Evolutionary conservation across 2,797 vertebrate genomes (phyloP).

Genomic region (Triplophysa yarkandensis): DNA sequence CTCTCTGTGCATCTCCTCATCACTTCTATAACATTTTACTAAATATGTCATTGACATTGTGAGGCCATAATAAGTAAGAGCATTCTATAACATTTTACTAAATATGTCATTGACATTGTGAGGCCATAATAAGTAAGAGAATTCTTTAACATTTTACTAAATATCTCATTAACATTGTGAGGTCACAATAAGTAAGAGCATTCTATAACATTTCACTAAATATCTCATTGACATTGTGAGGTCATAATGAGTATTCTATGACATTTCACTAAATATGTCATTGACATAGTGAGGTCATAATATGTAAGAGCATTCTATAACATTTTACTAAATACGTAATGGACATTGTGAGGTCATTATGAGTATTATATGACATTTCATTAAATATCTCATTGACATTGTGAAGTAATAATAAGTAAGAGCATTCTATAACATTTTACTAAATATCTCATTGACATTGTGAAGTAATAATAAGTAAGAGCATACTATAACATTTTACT

Average conservation of each 20-base stretch:
- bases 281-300: slow-evolving; percentile 1
- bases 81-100: slow-evolving; percentile 27
- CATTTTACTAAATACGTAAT: slow-evolving; percentile 30
- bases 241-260: slow-evolving; percentile 10
- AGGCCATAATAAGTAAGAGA: background rate
- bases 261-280: slow-evolving; percentile 33
- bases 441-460: slow-evolving; percentile 26
- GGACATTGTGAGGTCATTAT: slow-evolving; percentile 3
- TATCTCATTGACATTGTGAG: slow-evolving; percentile 21
- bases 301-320: slow-evolving; percentile 10
- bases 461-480: background rate
- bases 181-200: background rate
- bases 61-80: background rate
- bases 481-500: slow-evolving; percentile 27
- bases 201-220: slow-evolving; percentile 29
- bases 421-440: slow-evolving; percentile 23
- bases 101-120: slow-evolving; percentile 22
- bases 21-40: slow-evolving; percentile 31
- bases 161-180: slow-evolving; percentile 19
- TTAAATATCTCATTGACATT: slow-evolving; percentile 28
- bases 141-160: slow-evolving; percentile 30
- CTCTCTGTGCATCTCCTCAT: slow-evolving; percentile 19
- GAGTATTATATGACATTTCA: slow-evolving; percentile 22
- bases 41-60: slow-evolving; percentile 21
- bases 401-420: background rate